Percentiles rank a stretch among this genome's conserved stretches.
Evolutionary conservation across 2,888 invertebrate genomes (phyloP).

Genomic region (Flexamia atlantica): DNA sequence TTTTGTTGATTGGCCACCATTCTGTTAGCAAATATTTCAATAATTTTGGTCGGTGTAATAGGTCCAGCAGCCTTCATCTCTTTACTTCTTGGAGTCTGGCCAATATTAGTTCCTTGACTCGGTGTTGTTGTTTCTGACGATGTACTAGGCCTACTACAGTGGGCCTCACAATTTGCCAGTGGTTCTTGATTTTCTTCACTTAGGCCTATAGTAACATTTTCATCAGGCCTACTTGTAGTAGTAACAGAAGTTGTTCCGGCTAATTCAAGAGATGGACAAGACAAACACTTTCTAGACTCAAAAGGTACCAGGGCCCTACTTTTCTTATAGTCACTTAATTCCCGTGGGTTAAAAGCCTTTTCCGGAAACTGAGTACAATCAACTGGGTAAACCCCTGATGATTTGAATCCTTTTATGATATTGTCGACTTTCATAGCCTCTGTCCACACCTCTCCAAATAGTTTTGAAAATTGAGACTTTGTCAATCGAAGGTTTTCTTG

Average conservation of each 20-base stretch:
- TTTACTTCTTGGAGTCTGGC: slow-evolving; percentile 20
- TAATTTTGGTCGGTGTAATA: slow-evolving; percentile 31
- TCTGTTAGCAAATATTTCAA: slow-evolving; percentile 45
- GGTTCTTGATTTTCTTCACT: neutral
- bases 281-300: neutral
- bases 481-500: slow-evolving; percentile 38
- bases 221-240: neutral
- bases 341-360: slow-evolving; percentile 46
- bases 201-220: neutral
- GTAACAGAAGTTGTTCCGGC: neutral
- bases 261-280: neutral
- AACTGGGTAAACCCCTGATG: slow-evolving; percentile 57
- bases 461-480: slow-evolving; percentile 50
- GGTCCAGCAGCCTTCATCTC: neutral
- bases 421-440: slow-evolving; percentile 40
- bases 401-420: slow-evolving; percentile 46
- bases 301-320: slow-evolving; percentile 25
- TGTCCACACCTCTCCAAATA: slow-evolving; percentile 62
- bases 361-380: slow-evolving; percentile 60
- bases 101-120: no score
- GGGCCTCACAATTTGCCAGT: neutral
- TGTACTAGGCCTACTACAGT: slow-evolving; percentile 14
- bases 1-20: slow-evolving; percentile 16
- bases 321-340: slow-evolving; percentile 56
- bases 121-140: no score